Percentiles rank a stretch among this genome's conserved stretches.
phyloP scores from a whole-genome alignment of 2,113 vertebrate genomes.

The Myanophis thanlyinensis region DNA sequence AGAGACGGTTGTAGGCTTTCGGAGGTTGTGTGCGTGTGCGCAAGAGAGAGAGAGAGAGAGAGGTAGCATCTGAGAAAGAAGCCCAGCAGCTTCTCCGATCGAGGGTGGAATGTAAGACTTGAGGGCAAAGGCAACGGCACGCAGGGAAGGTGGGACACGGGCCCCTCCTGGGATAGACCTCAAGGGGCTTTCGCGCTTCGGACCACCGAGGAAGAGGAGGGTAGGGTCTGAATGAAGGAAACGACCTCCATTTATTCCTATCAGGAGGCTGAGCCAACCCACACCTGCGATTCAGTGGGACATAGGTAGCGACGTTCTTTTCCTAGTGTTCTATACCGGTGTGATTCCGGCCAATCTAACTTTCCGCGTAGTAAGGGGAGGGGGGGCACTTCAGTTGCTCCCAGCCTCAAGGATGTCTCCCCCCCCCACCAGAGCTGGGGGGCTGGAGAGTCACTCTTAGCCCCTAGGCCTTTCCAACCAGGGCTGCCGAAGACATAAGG shows the following conservation, averaged over 20 bases:
- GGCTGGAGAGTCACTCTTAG: too few relatives aligned
- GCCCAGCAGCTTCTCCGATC: background rate
- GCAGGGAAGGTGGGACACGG: background rate
- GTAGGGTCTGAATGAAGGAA: background rate
- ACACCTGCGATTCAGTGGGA: too few relatives aligned
- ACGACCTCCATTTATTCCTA: background rate
- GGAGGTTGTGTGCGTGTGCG: background rate
- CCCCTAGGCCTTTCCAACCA: background rate
- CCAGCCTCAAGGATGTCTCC: background rate
- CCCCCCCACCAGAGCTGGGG: too few relatives aligned
- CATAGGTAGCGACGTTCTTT: fast-evolving
- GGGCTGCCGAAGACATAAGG: background rate
- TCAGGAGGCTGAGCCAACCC: background rate
- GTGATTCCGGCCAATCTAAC: background rate
- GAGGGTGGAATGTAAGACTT: background rate
- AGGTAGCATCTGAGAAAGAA: background rate
- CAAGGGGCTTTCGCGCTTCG: background rate
- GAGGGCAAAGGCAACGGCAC: background rate
- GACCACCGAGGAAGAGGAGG: background rate
- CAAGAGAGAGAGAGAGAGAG: background rate
- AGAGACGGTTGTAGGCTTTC: background rate
- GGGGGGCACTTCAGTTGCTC: background rate
- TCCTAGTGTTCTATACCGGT: background rate
- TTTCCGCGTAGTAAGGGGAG: background rate
- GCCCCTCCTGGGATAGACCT: background rate